A percentile compares a stretch with the other conserved stretches of the same genome.
These are phyloP conservation scores for Drosophila meridiana DNA, from an alignment of 2,888 invertebrate species.

Conservation along the genomic window DNA sequence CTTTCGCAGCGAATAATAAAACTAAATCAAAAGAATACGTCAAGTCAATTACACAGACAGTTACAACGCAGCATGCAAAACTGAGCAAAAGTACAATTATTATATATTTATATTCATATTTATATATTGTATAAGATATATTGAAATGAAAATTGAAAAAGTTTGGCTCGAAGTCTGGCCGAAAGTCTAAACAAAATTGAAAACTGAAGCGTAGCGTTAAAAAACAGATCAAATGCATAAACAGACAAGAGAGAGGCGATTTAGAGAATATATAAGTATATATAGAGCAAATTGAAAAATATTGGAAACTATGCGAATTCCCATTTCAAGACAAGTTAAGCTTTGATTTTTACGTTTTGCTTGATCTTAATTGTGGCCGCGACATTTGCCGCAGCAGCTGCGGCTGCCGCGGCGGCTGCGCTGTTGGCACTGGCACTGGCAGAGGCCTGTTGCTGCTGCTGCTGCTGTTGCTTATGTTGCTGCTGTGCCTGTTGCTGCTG, in stretches of 20 bases:
- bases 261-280: slow-evolving; percentile 45
- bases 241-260: slow-evolving; percentile 62
- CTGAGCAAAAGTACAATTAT: slow-evolving; percentile 63
- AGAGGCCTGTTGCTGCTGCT: slow-evolving; percentile 83
- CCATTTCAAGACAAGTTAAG: slow-evolving; percentile 25
- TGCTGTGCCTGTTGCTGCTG: slow-evolving; percentile 70
- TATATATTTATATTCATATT: slow-evolving; percentile 19
- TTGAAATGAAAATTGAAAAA: slow-evolving; percentile 47
- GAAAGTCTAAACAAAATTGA: slow-evolving; percentile 52
- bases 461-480: slow-evolving; percentile 81
- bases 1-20: slow-evolving; percentile 43
- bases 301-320: slow-evolving; percentile 35
- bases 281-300: slow-evolving; percentile 50
- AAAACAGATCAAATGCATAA: slow-evolving; percentile 66
- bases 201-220: slow-evolving; percentile 69
- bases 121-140: slow-evolving; percentile 29
- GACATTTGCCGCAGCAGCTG: slow-evolving; percentile 81
- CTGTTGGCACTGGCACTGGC: slow-evolving; percentile 63
- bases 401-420: slow-evolving; percentile 83
- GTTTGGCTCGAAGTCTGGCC: slow-evolving; percentile 32
- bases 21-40: slow-evolving; percentile 34
- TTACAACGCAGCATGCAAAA: slow-evolving; percentile 76
- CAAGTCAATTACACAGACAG: slow-evolving; percentile 65
- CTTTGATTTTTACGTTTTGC: slow-evolving; percentile 82
- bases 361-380: slow-evolving; percentile 84